phyloP scores from a whole-genome alignment of 2,797 vertebrate genomes.

The Acanthurus lineatus region DNA sequence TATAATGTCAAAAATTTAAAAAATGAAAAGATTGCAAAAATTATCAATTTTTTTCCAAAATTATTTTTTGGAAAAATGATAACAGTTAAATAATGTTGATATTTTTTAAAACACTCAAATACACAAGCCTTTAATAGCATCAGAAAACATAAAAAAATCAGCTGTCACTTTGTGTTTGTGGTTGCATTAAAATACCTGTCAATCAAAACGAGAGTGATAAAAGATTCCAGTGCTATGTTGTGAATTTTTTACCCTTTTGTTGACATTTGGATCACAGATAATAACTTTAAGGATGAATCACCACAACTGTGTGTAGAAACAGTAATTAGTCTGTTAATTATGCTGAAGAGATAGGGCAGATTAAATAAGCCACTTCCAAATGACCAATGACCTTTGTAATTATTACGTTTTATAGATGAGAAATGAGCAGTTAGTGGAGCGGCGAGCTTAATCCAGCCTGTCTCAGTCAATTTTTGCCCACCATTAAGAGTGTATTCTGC shows the following conservation, averaged over 20 bases:
- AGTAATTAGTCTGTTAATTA: constrained; percentile 77
- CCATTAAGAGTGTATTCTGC: constrained; percentile 82
- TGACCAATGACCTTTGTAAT: constrained; percentile 75
- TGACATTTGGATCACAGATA: constrained; percentile 47
- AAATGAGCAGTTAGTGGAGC: constrained; percentile 60
- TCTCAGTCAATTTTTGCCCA: constrained; percentile 57
- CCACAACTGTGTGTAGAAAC: constrained; percentile 44
- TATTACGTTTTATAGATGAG: constrained; percentile 64
- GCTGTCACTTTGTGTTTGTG: neutral
- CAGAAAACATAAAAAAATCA: no score
- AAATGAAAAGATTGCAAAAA: no score
- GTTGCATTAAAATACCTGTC: neutral
- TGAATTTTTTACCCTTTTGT: constrained; percentile 16
- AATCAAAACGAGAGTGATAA: constrained; percentile 9
- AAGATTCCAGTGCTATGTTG: neutral
- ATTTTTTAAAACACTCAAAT: no score
- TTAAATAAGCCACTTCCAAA: constrained; percentile 67
- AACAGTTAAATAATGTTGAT: no score
- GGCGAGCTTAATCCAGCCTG: constrained; percentile 42
- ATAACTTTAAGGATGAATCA: constrained; percentile 49
- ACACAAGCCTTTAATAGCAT: no score
- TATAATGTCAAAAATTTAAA: no score
- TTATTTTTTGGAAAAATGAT: no score
- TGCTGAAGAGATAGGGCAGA: constrained; percentile 66
- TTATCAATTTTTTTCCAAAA: no score